A percentile compares a stretch with the other conserved stretches of the same genome.
Conservation (phyloP, 2,797 vertebrate species). For the Liparis tanakae region DNA sequence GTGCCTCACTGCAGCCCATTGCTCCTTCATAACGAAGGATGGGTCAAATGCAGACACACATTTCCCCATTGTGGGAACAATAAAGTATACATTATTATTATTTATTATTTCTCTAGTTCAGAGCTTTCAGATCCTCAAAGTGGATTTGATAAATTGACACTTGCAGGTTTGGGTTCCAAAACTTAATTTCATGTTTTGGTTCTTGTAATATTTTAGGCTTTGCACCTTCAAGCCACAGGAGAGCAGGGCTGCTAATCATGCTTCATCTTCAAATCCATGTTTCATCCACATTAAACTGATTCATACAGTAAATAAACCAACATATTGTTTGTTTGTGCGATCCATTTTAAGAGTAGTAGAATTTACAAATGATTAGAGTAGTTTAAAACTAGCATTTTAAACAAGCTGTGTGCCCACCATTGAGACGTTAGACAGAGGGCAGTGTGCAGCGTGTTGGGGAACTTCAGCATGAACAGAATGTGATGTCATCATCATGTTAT, state of each 20-base stretch:
- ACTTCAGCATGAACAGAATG: too few species aligned
- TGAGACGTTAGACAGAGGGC: background rate
- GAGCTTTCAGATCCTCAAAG: constrained; percentile 20
- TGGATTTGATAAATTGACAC: constrained; percentile 46
- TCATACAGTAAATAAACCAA: background rate
- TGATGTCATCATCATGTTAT: too few species aligned
- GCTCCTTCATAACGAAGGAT: too few species aligned
- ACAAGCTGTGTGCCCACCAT: background rate
- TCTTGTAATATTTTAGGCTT: background rate
- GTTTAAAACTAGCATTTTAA: background rate
- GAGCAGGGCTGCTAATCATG: background rate
- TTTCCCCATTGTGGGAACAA: too few species aligned
- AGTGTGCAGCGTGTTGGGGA: too few species aligned
- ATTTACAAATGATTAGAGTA: background rate
- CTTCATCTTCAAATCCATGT: background rate
- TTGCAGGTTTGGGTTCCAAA: background rate
- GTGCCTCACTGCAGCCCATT: too few species aligned
- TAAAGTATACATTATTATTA: too few species aligned
- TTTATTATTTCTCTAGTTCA: constrained; percentile 26
- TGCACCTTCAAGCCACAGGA: background rate
- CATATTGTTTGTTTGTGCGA: background rate
- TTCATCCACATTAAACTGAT: background rate
- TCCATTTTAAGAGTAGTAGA: background rate
- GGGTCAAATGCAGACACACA: too few species aligned
- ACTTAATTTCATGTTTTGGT: background rate